These are phyloP conservation scores for Tubiluchus corallicola DNA, from an alignment of 2,888 invertebrate species.

Conservation along the genomic window DNA sequence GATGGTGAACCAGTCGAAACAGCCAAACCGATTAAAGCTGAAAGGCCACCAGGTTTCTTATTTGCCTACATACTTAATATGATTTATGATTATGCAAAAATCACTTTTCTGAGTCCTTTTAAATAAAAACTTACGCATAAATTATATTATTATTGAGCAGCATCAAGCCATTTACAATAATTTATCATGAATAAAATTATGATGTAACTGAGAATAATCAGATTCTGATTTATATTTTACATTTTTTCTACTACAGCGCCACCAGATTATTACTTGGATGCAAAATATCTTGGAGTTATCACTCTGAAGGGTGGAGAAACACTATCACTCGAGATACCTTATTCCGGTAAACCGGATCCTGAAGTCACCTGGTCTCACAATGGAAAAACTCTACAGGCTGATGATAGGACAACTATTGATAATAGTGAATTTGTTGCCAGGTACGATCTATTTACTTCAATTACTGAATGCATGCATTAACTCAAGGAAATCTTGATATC, in stretches of 20 bases:
- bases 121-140: no score
- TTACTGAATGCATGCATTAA: no score
- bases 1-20: not conserved
- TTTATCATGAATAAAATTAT: no score
- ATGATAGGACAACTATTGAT: conserved; percentile 1
- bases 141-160: no score
- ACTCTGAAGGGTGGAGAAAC: not conserved
- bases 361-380: not conserved
- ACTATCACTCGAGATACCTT: not conserved
- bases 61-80: no score
- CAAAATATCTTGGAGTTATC: not conserved
- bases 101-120: no score
- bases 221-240: no score
- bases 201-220: no score
- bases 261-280: not conserved
- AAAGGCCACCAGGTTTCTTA: not conserved
- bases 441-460: no score
- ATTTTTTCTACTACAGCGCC: not conserved
- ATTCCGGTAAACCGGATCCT: not conserved
- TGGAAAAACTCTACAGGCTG: not conserved
- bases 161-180: no score
- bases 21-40: conserved; percentile 1
- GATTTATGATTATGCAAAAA: no score
- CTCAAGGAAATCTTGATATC: no score
- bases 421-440: not conserved